phyloP scores from a whole-genome alignment of 30 jellyfish, hydroid and myxozoan genomes.

The Catostylus mosaicus region DNA sequence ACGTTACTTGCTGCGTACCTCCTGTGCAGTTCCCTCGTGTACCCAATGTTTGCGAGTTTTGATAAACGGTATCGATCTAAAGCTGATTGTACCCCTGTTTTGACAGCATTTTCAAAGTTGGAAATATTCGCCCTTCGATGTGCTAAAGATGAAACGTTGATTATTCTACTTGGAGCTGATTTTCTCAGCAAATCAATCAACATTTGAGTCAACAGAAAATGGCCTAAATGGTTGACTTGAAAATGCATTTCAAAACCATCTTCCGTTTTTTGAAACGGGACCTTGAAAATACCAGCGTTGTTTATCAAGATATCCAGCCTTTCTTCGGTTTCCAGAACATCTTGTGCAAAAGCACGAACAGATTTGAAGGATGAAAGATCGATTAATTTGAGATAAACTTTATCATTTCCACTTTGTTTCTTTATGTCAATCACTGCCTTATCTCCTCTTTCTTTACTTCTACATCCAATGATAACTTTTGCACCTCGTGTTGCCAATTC shows the following conservation, averaged over 20 bases:
- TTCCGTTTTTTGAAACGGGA: constrained; percentile 74
- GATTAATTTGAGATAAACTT: constrained; percentile 56
- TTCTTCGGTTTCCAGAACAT: constrained; percentile 47
- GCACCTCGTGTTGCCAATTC: constrained; percentile 98
- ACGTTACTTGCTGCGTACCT: constrained; percentile 41
- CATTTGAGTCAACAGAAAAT: constrained; percentile 83
- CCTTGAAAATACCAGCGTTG: constrained; percentile 92
- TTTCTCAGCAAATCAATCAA: constrained; percentile 62
- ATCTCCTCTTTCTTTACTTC: constrained; percentile 77
- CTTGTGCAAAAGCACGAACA: constrained; percentile 77
- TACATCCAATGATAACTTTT: constrained; percentile 87
- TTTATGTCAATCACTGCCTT: constrained; percentile 75
- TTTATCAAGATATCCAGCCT: constrained; percentile 82
- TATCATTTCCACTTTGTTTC: constrained; percentile 58
- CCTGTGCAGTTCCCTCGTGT: constrained; percentile 75
- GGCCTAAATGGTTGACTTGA: constrained; percentile 94
- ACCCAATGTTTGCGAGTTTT: constrained; percentile 80
- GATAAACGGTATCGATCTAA: constrained; percentile 62
- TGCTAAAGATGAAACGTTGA: constrained; percentile 81
- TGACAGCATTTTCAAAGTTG: constrained; percentile 60
- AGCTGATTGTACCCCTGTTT: constrained; percentile 14
- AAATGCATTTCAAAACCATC: constrained; percentile 94
- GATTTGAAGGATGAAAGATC: constrained; percentile 90
- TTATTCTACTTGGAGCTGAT: constrained; percentile 88
- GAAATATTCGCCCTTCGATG: constrained; percentile 37